Base-by-base conservation (phyloP, 2,797 vertebrate genomes). In the Taenioides sp. region DNA sequence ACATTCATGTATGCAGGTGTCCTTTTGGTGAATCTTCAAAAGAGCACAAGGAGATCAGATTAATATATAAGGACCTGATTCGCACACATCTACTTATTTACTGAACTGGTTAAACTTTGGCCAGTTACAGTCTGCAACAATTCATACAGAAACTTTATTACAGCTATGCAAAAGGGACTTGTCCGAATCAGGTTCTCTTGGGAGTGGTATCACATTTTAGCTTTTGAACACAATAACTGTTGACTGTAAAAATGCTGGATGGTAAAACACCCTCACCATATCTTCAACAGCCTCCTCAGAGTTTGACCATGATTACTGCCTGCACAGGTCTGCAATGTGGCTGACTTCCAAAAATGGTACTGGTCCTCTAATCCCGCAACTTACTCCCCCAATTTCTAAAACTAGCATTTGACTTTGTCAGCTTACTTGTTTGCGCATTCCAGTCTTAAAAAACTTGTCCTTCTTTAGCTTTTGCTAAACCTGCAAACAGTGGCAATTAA, bases 221-320 rank as follows among this genome's bases (percentile, higher is more conserved):
- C 57, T 69, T 63, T 77, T 67, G 40, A 72, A 67, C 58, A 47
- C 31, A 66, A 54, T 69, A 22, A 55, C 76, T 72, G 10, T 79
- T 73, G n/a, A 74, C 65, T 76, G 43, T 83, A 57, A 47, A 18
- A 75, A 84, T 64, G 55, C 72, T 47, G 68, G 57, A 83, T 91
- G 87, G 89, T 92, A 90, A 93, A 94, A 92, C 88, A 82, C 83
- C 84, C 90, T 92, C 89, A 91, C 89, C 86, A 68, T 94, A 93
- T 95, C 91, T 93, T 87, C 92, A 88, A 93, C 93, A 95, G 94
- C 92, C 87, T 87, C 84, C 89, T 77, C 91, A 89, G 88, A 89
- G 84, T 91, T 93, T 93, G 94, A 95, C 92, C 94, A 95, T 91
- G 91, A 93, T 94, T 94, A 94, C 93, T 95, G 92, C 92, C 87